phyloP scores from a whole-genome alignment of 2,797 vertebrate genomes.

The Spinus olivaceus region DNA sequence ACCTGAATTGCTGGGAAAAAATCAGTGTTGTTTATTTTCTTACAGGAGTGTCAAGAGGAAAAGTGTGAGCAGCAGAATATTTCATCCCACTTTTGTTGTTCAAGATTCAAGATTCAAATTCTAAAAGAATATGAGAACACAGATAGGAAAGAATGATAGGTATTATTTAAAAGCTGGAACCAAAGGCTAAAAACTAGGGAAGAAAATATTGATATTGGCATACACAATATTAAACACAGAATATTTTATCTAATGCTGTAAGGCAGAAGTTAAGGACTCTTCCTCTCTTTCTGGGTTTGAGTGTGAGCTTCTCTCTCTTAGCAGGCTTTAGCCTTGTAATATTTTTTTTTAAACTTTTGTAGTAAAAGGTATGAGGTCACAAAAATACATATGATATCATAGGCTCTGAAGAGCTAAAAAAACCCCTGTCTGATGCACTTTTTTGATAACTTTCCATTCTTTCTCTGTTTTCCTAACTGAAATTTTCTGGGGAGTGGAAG shows the following conservation, averaged over 20 bases:
- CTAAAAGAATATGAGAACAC: not conserved
- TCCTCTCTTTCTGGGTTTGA: not conserved
- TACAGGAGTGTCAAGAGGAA: not conserved
- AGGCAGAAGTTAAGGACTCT: not conserved
- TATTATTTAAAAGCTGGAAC: not conserved
- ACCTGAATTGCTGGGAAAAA: not conserved
- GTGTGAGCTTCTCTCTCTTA: not conserved
- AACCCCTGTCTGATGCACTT: fast-evolving
- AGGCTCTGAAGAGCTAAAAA: not conserved
- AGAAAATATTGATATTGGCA: not conserved
- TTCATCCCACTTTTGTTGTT: not conserved
- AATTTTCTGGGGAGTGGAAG: fast-evolving
- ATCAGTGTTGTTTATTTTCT: not conserved
- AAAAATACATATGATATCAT: not conserved
- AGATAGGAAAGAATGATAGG: not conserved
- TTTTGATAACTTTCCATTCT: not conserved
- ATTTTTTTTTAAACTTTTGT: not conserved
- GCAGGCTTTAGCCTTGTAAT: not conserved
- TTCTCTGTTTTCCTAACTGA: not conserved
- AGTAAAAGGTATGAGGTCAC: not conserved
- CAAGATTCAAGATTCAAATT: not conserved
- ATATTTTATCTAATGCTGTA: not conserved
- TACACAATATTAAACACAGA: not conserved
- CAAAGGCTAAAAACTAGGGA: not conserved
- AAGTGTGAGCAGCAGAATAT: not conserved